These are phyloP conservation scores for human DNA, from an alignment of 2,113 vertebrate genomes.

Conservation along the genomic window DNA sequence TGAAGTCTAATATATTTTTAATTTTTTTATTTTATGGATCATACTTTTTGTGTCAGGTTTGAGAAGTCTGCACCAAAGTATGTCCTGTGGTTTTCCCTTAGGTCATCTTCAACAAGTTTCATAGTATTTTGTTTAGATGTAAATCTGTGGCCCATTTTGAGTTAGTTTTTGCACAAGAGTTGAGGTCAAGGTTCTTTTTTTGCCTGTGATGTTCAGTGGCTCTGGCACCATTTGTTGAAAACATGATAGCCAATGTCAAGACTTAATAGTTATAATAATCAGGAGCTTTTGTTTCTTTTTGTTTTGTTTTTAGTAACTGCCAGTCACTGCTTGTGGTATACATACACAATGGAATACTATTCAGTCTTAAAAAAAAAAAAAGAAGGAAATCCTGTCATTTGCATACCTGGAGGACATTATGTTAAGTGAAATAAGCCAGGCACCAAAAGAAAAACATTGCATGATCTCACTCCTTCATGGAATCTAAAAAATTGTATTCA, in stretches of 20 bases:
- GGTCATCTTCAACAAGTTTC: not conserved
- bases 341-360: not conserved
- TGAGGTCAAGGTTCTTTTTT: not conserved
- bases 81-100: not conserved
- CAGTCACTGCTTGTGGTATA: not conserved
- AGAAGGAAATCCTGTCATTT: not conserved
- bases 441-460: not conserved
- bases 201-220: no score
- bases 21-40: not conserved
- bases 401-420: not conserved
- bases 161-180: rapidly evolving
- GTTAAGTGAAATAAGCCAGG: not conserved
- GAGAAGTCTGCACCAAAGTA: not conserved
- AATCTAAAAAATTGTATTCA: no score
- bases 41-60: not conserved
- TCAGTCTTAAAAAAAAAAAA: not conserved
- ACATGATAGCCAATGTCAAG: not conserved
- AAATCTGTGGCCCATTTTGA: not conserved
- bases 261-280: no score
- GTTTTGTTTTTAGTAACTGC: not conserved
- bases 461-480: not conserved
- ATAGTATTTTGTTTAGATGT: not conserved
- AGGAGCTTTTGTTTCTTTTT: not conserved
- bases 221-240: not conserved
- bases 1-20: not conserved